Percentiles rank a stretch among this genome's conserved stretches.
Evolutionary conservation across 37 sponge, comb jelly and placozoan species (phyloP).

Genomic region (Amphimedon queenslandica): DNA sequence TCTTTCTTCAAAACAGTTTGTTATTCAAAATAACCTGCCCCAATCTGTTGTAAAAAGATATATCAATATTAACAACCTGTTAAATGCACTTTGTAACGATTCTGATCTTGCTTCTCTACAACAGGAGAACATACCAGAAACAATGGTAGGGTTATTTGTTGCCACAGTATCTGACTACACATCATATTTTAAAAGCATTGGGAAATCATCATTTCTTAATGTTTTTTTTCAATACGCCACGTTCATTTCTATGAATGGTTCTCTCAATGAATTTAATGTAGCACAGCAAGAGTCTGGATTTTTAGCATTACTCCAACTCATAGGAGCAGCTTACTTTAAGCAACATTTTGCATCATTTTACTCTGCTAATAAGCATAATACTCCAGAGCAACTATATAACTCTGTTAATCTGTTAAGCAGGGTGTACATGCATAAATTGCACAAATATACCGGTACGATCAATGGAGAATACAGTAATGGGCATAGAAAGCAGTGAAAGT

Average conservation of each 20-base stretch:
- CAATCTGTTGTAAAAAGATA: too few relatives aligned
- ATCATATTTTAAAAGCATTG: neutral
- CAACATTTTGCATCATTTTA: slow-evolving; percentile 2
- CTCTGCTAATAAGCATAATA: neutral
- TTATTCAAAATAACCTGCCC: slow-evolving; percentile 8
- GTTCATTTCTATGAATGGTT: neutral
- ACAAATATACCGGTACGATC: too few relatives aligned
- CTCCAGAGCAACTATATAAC: slow-evolving; percentile 13
- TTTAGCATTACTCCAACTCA: neutral
- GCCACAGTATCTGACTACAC: slow-evolving; percentile 12
- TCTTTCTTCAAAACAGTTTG: neutral
- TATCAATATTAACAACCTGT: neutral
- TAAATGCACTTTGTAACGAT: neutral
- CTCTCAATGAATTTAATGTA: neutral
- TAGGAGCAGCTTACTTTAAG: slow-evolving; percentile 11
- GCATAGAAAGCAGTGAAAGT: too few relatives aligned
- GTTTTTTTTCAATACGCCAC: neutral
- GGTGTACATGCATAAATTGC: too few relatives aligned
- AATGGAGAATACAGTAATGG: too few relatives aligned
- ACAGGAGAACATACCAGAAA: neutral
- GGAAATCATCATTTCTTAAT: slow-evolving; percentile 2
- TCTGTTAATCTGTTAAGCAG: too few relatives aligned
- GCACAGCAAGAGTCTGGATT: neutral
- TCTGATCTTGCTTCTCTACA: neutral
- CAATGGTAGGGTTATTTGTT: neutral